phyloP scores from a whole-genome alignment of 2,888 invertebrate species.

The Panorpa germanica region DNA sequence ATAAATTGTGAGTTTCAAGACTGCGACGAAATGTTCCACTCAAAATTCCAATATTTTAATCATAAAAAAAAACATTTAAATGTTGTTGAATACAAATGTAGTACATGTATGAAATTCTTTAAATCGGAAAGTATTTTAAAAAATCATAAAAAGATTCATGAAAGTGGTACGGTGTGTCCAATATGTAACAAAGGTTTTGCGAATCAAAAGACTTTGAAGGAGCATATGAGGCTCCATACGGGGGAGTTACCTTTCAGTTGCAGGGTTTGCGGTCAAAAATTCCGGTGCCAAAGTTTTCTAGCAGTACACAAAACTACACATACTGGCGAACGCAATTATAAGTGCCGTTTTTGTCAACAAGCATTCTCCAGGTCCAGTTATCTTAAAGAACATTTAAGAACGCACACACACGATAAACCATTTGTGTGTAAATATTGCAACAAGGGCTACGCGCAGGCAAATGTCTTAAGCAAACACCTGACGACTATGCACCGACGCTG shows the following conservation, averaged over 20 bases:
- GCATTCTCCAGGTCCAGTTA: conserved; percentile 17
- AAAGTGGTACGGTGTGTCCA: conserved; percentile 12
- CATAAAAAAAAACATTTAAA: conserved; percentile 13
- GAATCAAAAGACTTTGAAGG: conserved; percentile 13
- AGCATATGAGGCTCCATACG: conserved; percentile 15
- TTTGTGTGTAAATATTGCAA: conserved; percentile 13
- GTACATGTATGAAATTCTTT: conserved; percentile 13
- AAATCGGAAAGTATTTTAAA: conserved; percentile 11
- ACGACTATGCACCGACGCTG: conserved; percentile 13
- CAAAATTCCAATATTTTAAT: conserved; percentile 13
- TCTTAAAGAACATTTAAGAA: conserved; percentile 15
- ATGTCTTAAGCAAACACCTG: conserved; percentile 17
- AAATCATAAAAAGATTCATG: conserved; percentile 13
- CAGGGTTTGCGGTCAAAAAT: conserved; percentile 13
- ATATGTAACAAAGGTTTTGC: conserved; percentile 16
- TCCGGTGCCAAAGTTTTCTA: conserved; percentile 13
- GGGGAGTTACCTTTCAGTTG: conserved; percentile 14
- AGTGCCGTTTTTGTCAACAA: conserved; percentile 13
- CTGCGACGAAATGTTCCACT: conserved; percentile 12
- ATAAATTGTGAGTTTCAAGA: conserved; percentile 12
- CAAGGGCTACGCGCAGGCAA: conserved; percentile 16
- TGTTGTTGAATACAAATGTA: conserved; percentile 11
- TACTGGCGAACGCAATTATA: conserved; percentile 12
- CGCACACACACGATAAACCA: conserved; percentile 13
- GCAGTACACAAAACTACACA: conserved; percentile 13